Evolutionary conservation across 2,113 vertebrate genomes (phyloP).

Genomic region (Grammomys dolichurus): DNA sequence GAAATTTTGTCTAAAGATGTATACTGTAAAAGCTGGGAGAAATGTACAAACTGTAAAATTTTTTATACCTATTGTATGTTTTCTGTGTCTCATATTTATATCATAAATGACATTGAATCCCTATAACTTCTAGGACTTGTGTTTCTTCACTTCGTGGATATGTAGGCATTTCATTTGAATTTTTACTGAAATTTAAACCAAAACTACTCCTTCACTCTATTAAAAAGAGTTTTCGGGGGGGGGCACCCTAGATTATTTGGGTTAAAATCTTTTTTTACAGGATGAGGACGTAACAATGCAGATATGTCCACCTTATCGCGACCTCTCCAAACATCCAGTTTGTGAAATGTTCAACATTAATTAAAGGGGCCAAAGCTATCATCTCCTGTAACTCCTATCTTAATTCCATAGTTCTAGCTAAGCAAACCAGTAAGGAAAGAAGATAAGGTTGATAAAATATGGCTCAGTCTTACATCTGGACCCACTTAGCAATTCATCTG

Average conservation of each 20-base stretch:
- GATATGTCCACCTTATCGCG: conserved; percentile 22
- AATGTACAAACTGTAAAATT: conserved; percentile 87
- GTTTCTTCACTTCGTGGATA: conserved; percentile 41
- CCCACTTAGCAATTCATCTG: not conserved
- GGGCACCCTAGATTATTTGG: not conserved
- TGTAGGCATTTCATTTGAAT: conserved; percentile 17
- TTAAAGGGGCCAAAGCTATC: conserved; percentile 3
- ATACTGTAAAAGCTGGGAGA: conserved; percentile 70
- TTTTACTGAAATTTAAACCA: conserved; percentile 44
- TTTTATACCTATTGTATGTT: conserved; percentile 84
- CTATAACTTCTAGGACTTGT: conserved; percentile 60
- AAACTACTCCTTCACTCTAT: not conserved
- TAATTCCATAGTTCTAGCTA: conserved; percentile 4
- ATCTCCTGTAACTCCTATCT: conserved; percentile 42
- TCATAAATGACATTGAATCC: conserved; percentile 82
- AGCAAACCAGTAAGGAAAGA: conserved; percentile 48
- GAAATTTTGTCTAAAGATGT: conserved; percentile 76
- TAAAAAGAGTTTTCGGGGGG: conserved; percentile 1
- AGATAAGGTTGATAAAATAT: not conserved
- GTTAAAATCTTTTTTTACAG: conserved; percentile 4
- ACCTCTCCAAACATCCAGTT: conserved; percentile 22
- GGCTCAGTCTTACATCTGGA: not conserved
- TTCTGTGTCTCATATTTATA: conserved; percentile 86
- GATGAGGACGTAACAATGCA: conserved; percentile 38
- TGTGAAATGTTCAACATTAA: conserved; percentile 25